Base-by-base conservation (phyloP, 2,797 vertebrate species). In the Callimico goeldii region DNA sequence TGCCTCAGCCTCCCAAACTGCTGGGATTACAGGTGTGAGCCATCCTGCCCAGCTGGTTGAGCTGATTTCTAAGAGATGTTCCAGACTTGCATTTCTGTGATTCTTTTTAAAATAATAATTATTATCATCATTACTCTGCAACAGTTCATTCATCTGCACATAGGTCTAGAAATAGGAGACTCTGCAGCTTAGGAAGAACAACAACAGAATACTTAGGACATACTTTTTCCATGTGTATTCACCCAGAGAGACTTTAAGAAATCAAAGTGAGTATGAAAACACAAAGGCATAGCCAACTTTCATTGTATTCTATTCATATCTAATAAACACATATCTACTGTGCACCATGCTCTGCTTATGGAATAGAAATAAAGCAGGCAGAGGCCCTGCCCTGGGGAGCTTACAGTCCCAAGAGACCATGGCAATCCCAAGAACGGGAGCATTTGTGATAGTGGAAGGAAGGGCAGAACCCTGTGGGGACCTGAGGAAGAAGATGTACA, bases 401-500 rank as follows among this genome's bases (percentile, higher is more conserved):
- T 88, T 64, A 43, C 15, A 36, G n/a, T n/a, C 13, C 33, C 73
- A 50, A 48, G 17, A 4, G 39, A 8, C 4, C 20, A 2, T 1
- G 0, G 13, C 11, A 11, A 30, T 36, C 14, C 61, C 39, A 28
- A 12, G 36, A 48, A 12, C 24, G 7, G 33, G 64, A 43, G 36
- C 64, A 92, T 64, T 57, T 79, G 57, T 57, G 20, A 39, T 82
- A 79, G 95, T 15, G 7, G 84, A 93, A 76, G 52, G 64, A 73
- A 90, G 91, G 89, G 76, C 90, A 91, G 88, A 76, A n/a, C 41
- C 58, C 70, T 57, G 90, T 1, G 13, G 76, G 75, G 76, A 95
- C 67, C 80, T 0, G 13, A 97, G 97, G 90, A 96, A 98, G 94
- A 97, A 97, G 96, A 96, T 94, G 95, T 96, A 96, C 94, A 24